Evolutionary conservation across 92 coral and sea anemone species (phyloP), one percentile per base, ranked within the genome.

Genomic region (Palythoa heliodiscus): DNA sequence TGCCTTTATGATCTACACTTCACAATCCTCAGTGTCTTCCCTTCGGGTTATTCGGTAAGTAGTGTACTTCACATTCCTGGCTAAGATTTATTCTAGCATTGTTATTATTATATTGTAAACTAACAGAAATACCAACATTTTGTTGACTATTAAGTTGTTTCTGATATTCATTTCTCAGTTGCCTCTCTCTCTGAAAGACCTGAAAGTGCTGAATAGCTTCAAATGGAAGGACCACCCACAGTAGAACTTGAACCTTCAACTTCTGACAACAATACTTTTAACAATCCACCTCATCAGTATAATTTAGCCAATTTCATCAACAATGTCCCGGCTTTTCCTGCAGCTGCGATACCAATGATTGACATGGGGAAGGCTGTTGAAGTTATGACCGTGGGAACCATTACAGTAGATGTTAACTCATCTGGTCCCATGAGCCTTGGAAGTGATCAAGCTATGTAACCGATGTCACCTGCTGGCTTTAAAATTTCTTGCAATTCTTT

Each of bases 181-280:
- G 63, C 71, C 87, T 67, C 50, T 83, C 54, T 53, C 87, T n/a
- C 48, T 43, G 48, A 43, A 43, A 43, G 48, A 3, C 7, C n/a
- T n/a, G 78, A 71, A 83, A 83, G 87, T 69, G 87, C 71, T 17
- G 87, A 83, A 83, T 67, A 64, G 73, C 77, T 83, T 48, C 87
- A 25, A n/a, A 14, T 57, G 35, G 77, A 83, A 50, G 79, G 79
- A 53, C 87, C 87, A 71, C 79, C 72, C 48, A 15, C 79, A 53
- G 58, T 29, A 52, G 78, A 67, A 19, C 54, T 76, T 37, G 87
- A 19, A n/a, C 50, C 75, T 10, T 35, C 50, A 12, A 70, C 75
- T 70, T 35, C 43, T 70, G 75, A 35, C 16, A 70, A 70, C 50
- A 37, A 29, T 40, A 17, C 75, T 40, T 70, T 29, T 40, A 29